A percentile compares a stretch with the other conserved stretches of the same genome.
Conservation (phyloP, 2,113 vertebrate species). For the Austrofundulus limnaeus region DNA sequence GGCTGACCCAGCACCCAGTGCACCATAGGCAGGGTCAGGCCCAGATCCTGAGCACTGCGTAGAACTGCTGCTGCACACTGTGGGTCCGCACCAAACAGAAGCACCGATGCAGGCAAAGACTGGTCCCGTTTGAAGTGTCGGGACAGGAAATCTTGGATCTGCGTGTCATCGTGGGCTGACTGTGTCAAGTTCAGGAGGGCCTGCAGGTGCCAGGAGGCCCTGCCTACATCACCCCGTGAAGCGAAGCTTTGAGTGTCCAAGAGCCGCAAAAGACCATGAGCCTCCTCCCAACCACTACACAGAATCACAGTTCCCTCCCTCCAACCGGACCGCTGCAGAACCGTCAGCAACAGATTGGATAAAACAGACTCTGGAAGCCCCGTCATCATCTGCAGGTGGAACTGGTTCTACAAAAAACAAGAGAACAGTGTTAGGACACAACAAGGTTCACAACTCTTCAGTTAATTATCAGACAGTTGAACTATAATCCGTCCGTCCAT, state of each 20-base stretch:
- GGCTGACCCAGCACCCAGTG: slow-evolving; percentile 89
- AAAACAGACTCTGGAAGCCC: slow-evolving; percentile 80
- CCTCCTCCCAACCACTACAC: slow-evolving; percentile 83
- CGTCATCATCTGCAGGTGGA: slow-evolving; percentile 87
- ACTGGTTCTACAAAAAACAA: slow-evolving; percentile 79
- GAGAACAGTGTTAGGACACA: slow-evolving; percentile 2
- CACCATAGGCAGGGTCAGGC: slow-evolving; percentile 74
- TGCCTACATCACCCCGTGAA: slow-evolving; percentile 47
- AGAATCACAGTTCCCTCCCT: slow-evolving; percentile 81
- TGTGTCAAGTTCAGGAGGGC: slow-evolving; percentile 82
- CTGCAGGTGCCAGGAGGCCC: slow-evolving; percentile 67
- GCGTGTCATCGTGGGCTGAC: slow-evolving; percentile 48
- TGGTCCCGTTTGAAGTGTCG: slow-evolving; percentile 65
- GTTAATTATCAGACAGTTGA: not conserved
- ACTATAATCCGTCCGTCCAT: too few relatives aligned
- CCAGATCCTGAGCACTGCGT: slow-evolving; percentile 66
- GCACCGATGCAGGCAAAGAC: slow-evolving; percentile 67
- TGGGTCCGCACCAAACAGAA: slow-evolving; percentile 82
- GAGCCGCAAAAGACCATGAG: slow-evolving; percentile 51
- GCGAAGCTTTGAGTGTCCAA: slow-evolving; percentile 67
- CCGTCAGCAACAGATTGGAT: slow-evolving; percentile 77
- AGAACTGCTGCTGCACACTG: slow-evolving; percentile 74
- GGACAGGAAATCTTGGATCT: slow-evolving; percentile 69
- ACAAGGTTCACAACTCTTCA: not conserved
- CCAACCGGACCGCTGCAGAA: slow-evolving; percentile 82